These are phyloP conservation scores for Dicyrtoma fusca DNA, from an alignment of 2,888 invertebrate genomes.

Conservation along the genomic window DNA sequence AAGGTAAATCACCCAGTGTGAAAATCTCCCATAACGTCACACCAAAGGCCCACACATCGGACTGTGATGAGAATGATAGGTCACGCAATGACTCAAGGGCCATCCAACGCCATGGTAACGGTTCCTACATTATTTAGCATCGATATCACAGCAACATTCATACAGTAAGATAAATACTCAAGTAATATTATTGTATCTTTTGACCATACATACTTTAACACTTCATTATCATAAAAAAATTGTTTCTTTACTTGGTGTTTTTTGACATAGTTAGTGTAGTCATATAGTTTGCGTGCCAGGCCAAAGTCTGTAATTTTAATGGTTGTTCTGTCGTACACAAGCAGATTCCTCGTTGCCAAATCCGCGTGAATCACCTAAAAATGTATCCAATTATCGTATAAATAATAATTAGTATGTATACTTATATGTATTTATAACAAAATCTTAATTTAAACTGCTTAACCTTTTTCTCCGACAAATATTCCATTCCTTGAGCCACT, in stretches of 20 bases:
- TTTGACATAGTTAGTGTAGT: slow-evolving; percentile 49
- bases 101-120: slow-evolving; percentile 49
- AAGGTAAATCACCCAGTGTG: slow-evolving; percentile 25
- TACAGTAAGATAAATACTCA: too few relatives aligned
- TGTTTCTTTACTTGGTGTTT: too few relatives aligned
- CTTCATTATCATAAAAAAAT: too few relatives aligned
- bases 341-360: slow-evolving; percentile 47
- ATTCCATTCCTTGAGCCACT: slow-evolving; percentile 51
- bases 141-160: too few relatives aligned
- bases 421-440: too few relatives aligned
- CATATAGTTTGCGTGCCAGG: slow-evolving; percentile 46
- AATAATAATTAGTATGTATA: too few relatives aligned
- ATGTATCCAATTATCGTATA: too few relatives aligned
- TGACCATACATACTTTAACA: too few relatives aligned
- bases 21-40: slow-evolving; percentile 32
- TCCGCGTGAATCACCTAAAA: slow-evolving; percentile 48
- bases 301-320: slow-evolving; percentile 50
- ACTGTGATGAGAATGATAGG: slow-evolving; percentile 21
- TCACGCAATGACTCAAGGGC: slow-evolving; percentile 39
- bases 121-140: too few relatives aligned
- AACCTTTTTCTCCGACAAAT: slow-evolving; percentile 45
- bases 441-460: too few relatives aligned
- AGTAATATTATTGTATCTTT: too few relatives aligned
- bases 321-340: slow-evolving; percentile 36
- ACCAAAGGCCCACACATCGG: slow-evolving; percentile 40